phyloP scores from a whole-genome alignment of 2,797 vertebrate species.

The Schizopygopsis pylzovi region DNA sequence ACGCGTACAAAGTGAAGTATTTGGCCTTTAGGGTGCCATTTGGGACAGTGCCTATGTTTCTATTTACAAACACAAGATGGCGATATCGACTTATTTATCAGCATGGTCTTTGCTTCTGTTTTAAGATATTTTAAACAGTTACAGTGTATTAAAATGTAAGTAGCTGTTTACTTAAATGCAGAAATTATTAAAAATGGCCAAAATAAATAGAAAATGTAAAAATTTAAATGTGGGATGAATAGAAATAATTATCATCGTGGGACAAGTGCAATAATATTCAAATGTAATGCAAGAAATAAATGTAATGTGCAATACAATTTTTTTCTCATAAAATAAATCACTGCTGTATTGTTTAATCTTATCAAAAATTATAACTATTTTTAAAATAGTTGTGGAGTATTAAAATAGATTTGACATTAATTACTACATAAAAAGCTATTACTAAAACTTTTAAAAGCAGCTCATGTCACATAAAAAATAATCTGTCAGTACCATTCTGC shows the following conservation, averaged over 20 bases:
- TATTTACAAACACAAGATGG: slow-evolving; percentile 18
- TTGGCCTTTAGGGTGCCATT: too few species aligned
- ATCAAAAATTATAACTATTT: background rate
- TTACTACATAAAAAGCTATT: background rate
- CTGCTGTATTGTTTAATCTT: background rate
- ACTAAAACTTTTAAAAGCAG: background rate
- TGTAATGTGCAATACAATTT: background rate
- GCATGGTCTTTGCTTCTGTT: background rate
- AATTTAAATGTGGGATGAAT: background rate
- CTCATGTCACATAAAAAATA: background rate
- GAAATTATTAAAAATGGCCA: background rate
- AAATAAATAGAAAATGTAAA: background rate
- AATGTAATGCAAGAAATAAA: background rate
- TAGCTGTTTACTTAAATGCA: background rate
- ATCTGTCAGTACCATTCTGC: background rate
- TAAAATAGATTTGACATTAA: background rate
- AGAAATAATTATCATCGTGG: background rate
- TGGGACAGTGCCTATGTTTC: background rate
- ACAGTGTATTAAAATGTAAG: background rate
- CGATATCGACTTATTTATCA: background rate
- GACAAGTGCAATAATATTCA: background rate
- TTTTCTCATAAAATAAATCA: background rate
- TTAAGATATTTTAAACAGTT: background rate
- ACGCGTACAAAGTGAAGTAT: too few species aligned
- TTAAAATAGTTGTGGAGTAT: background rate